Conservation (phyloP, 2,888 invertebrate species). For the Cheilosia vernalis region DNA sequence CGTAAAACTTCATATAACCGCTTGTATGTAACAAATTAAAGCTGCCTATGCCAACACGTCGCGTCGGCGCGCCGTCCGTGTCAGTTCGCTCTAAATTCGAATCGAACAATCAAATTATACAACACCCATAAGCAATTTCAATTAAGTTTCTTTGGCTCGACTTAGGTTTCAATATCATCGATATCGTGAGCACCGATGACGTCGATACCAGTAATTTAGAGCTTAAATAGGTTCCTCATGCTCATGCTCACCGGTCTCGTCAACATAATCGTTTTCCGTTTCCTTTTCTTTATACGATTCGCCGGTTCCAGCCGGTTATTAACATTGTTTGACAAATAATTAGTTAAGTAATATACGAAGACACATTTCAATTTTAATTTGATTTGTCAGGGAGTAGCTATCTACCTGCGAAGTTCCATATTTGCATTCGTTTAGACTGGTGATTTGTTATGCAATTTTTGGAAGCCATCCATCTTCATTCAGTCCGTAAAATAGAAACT, state of each 20-base stretch:
- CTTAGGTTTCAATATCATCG: neutral
- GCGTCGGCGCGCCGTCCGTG: too few relatives aligned
- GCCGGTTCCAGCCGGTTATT: conserved; percentile 8
- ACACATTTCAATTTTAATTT: neutral
- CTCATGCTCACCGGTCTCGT: conserved; percentile 13
- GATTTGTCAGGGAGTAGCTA: neutral
- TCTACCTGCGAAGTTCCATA: neutral
- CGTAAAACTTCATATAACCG: neutral
- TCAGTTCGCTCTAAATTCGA: conserved; percentile 8
- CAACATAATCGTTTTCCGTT: neutral
- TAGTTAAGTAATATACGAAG: conserved; percentile 21
- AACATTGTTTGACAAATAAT: conserved; percentile 41
- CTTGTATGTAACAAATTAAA: neutral
- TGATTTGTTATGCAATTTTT: conserved; percentile 21
- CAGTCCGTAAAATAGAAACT: neutral
- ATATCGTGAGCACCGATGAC: neutral
- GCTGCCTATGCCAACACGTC: neutral
- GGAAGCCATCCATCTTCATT: conserved; percentile 9
- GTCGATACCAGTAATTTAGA: conserved; percentile 10
- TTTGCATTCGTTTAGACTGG: conserved; percentile 7
- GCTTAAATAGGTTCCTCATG: conserved; percentile 8
- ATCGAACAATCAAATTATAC: conserved; percentile 14
- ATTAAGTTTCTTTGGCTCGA: neutral
- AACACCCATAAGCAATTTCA: neutral
- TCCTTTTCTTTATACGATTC: neutral